Base-by-base conservation (phyloP, 2,888 invertebrate genomes). In the Bruchidius siliquastri region DNA sequence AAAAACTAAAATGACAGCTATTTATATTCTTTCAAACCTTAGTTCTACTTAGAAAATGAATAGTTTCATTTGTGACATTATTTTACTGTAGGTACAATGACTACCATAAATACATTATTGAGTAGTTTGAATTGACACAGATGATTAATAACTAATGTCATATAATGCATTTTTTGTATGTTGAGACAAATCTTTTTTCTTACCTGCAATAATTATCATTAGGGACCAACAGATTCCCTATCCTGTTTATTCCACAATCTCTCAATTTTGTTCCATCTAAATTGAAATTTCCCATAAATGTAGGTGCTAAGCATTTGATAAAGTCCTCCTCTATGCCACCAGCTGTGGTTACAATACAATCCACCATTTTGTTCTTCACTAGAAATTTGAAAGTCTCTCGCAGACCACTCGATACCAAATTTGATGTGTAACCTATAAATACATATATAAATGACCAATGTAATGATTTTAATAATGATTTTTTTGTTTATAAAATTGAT, bases 291-390 rank as follows among this genome's bases (percentile, higher is more conserved):
- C 99, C 99, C 72, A 99, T 85, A 81, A 91, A 98, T 0, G 98
- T 99, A 0, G 97, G 96, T 0, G 96, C 96, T 73, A 99, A 88
- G 85, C 99, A 99, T 88, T 99, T 99, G 69, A 99, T 99, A 70
- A 99, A 92, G 88, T 99, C 99, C 87, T 99, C 99, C 86, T 99
- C 99, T 0, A 99, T 90, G 0, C 99, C 99, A 0, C 99, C 99
- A 0, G 99, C 99, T 18, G 98, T 97, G 0, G 99, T 96, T 0
- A 99, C 99, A 77, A 99, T 90, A 83, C 97, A 97, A 86, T 99
- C 99, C 49, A 99, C 92, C 89, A 97, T 91, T 84, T 92, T 92
- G 84, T 96, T 92, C 83, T 97, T 90, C 0, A 93, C 94, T 72
- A 96, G 88, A 88, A 95, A 99, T 72, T 93, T 88, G 76, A 99